phyloP scores from a whole-genome alignment of 1,140 invertebrate species.

The Drepana arcuata region DNA sequence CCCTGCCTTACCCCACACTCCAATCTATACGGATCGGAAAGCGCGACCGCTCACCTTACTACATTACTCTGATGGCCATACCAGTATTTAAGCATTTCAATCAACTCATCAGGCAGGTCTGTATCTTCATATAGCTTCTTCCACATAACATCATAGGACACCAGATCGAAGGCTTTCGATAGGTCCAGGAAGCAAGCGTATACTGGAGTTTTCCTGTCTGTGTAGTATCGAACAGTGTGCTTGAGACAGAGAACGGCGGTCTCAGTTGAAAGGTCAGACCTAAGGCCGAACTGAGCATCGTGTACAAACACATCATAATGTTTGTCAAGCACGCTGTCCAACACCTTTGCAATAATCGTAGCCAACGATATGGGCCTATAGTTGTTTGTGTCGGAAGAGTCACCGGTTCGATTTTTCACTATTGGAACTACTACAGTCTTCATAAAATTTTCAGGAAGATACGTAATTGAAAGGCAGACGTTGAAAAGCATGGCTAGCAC shows the following conservation, averaged over 20 bases:
- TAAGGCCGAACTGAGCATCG: constrained; percentile 17
- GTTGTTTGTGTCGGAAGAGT: constrained; percentile 2
- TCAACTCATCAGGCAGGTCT: background rate
- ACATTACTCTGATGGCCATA: constrained; percentile 6
- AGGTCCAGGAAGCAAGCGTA: constrained; percentile 12
- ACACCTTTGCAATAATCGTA: constrained; percentile 11
- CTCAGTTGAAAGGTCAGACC: constrained; percentile 4
- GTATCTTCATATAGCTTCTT: constrained; percentile 3
- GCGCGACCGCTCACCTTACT: constrained; percentile 5
- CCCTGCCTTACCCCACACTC: constrained; percentile 14
- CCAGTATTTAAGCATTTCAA: constrained; percentile 8
- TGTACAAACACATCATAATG: constrained; percentile 5
- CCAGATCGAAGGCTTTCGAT: constrained; percentile 10
- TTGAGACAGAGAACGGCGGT: constrained; percentile 8
- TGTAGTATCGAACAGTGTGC: constrained; percentile 13
- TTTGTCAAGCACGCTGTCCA: constrained; percentile 7
- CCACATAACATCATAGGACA: constrained; percentile 9
- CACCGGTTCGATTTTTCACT: constrained; percentile 7
- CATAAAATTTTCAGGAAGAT: constrained; percentile 6
- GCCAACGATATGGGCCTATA: constrained; percentile 12
- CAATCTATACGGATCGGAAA: constrained; percentile 4
- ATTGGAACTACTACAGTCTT: constrained; percentile 7
- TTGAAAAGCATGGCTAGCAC: constrained; percentile 6
- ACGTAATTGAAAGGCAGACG: constrained; percentile 5
- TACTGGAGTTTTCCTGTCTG: constrained; percentile 8